Base-by-base conservation (phyloP, 2,113 vertebrate genomes). In the Furnarius figulus region DNA sequence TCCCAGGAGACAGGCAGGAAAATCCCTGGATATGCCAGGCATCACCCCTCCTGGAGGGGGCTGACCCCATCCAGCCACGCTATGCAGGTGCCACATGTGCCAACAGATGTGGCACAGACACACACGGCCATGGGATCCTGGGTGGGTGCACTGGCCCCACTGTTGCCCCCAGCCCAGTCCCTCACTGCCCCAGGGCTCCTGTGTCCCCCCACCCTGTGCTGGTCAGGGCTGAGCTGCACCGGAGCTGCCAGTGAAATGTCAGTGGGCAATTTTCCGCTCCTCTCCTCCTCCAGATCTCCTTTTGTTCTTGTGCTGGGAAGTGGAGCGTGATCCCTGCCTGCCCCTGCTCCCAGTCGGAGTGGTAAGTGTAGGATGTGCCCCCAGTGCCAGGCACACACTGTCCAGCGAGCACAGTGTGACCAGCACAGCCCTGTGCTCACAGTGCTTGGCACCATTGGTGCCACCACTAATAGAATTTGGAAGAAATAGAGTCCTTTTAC, bases 1-100 rank as follows among this genome's bases (percentile, higher is more conserved):
- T 44, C 46, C 76, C 63, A 1, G 71, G 47, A 9, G 61, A 42
- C 27, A 63, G 61, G 61, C 39, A 40, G 55, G n/a, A 23, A 22
- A 55, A 1, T 10, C 1, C 47, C 2, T 0, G 40, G 71, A 8
- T 1, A 7, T 1, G 1, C 8, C 6, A 12, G 66, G 63, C 42
- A 33, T 33, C 30, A 40, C 18, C 21, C 18, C 13, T 30, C 35
- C 55, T 4, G 2, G 10, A n/a, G 16, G 39, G 39, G 9, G 46
- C 18, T 52, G 56, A 16, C 0, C 7, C 13, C n/a, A 2, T 27
- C 16, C 52, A 18, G 49, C 19, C 70, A 10, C 1, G 18, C 25
- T 4, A 1, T 1, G 3, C 1, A 2, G 18, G 75, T 50, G 46
- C 17, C 30, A 28, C 0, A 1, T 1, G 4, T 25, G 59, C 58